Base-by-base conservation (phyloP, 1,140 invertebrate species). In the Drosophila ironensis region DNA sequence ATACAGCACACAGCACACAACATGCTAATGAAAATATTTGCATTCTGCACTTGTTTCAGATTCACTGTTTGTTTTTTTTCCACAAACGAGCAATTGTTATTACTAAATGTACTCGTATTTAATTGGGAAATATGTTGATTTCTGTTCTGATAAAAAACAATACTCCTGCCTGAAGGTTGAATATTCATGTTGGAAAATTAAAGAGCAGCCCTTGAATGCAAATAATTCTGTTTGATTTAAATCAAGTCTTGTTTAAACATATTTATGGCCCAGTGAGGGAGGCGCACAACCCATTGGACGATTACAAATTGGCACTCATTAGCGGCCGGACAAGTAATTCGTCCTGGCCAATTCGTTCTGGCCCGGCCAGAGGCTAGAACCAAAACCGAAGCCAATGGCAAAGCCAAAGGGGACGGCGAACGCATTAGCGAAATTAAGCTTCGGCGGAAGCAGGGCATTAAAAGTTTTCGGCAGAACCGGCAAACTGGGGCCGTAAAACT, bases 351-450 rank as follows among this genome's bases (percentile, higher is more conserved):
- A n/a, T n/a, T n/a, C n/a, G n/a, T n/a, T n/a, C n/a, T n/a, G n/a
- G n/a, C n/a, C n/a, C n/a, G 12, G 33, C 25, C 19, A 27, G 3
- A 1, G 17, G n/a, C n/a, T n/a, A 8, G 9, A 35, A 14, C 4
- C 0, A 47, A 28, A 11, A 9, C n/a, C n/a, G n/a, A n/a, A n/a
- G n/a, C n/a, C n/a, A n/a, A n/a, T n/a, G n/a, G n/a, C n/a, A n/a
- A n/a, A 14, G 3, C 14, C 6, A 7, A 9, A 16, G 9, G 47
- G 27, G 12, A 33, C 1, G 46, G 46, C 37, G 37, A 75, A 71
- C 54, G 41, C 78, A 82, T 82, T 84, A 82, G 78, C 59, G 42
- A 70, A 84, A 86, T 82, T 78, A 78, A 67, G 54, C 59, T 53
- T 8, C 41, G 73, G 48, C 69, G 77, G 69, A 82, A 72, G 53